These are phyloP conservation scores for Nicator chloris DNA, from an alignment of 2,113 vertebrate genomes.

Conservation along the genomic window DNA sequence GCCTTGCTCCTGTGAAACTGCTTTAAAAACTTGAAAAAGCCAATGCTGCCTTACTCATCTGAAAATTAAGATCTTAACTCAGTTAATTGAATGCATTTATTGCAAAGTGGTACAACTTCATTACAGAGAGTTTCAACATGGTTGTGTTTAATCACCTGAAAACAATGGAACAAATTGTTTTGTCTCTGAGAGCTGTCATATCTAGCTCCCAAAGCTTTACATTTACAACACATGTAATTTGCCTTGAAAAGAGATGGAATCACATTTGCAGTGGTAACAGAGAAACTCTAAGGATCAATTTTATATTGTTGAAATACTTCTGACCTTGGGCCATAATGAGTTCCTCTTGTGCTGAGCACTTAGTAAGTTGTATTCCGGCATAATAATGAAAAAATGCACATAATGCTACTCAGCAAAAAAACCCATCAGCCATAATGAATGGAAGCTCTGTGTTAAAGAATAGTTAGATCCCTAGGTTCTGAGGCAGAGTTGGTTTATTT, in stretches of 20 bases:
- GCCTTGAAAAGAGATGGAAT: not conserved
- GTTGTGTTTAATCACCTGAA: not conserved
- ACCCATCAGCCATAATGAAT: not conserved
- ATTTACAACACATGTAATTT: not conserved
- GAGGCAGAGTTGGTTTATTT: not conserved
- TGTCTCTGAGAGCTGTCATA: not conserved
- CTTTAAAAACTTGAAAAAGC: not conserved
- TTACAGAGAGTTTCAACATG: not conserved
- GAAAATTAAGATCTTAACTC: not conserved
- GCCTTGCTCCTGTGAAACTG: not conserved
- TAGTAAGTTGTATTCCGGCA: not conserved
- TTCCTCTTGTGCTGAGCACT: not conserved
- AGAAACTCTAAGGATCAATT: not conserved
- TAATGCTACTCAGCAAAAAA: not conserved
- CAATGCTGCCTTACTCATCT: not conserved
- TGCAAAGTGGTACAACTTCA: not conserved
- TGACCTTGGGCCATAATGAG: not conserved
- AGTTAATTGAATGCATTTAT: not conserved
- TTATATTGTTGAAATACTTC: not conserved
- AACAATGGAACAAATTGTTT: not conserved
- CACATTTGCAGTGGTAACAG: not conserved
- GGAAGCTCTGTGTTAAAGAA: not conserved
- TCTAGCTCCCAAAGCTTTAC: not conserved
- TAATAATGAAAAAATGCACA: not conserved
- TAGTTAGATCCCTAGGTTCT: not conserved